phyloP scores from a whole-genome alignment of 2,888 invertebrate species.

The Drosophila helvetica region DNA sequence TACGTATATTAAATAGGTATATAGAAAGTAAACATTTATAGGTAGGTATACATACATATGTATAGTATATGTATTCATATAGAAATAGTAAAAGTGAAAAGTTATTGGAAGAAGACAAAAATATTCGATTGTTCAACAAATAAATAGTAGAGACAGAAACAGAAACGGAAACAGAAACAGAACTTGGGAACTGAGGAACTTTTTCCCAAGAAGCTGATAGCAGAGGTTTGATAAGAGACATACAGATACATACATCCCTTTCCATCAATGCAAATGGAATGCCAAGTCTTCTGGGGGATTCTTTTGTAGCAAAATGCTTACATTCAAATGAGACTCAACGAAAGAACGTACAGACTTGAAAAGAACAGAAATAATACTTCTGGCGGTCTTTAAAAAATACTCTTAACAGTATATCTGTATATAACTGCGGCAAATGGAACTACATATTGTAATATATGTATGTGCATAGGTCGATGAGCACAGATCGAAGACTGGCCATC shows the following conservation, averaged over 20 bases:
- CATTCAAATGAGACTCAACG: no score
- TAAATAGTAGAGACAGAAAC: neutral
- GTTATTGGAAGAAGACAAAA: conserved; percentile 14
- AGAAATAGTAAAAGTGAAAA: conserved; percentile 30
- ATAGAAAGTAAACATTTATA: conserved; percentile 55
- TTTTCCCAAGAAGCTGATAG: conserved; percentile 12
- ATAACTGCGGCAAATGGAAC: no score
- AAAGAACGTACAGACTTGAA: no score
- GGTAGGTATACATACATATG: conserved; percentile 28
- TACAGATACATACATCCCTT: neutral
- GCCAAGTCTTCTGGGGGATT: neutral
- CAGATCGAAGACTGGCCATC: no score
- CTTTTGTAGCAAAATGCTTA: neutral
- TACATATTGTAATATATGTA: no score
- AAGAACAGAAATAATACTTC: no score
- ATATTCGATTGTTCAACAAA: conserved; percentile 23
- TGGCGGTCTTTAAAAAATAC: no score
- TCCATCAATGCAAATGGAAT: neutral
- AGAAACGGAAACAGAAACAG: neutral
- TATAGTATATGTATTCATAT: conserved; percentile 30
- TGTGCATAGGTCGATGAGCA: no score
- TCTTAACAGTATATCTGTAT: no score
- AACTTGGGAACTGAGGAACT: neutral
- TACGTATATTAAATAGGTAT: conserved; percentile 49
- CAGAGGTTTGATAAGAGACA: conserved; percentile 36